These are phyloP conservation scores for Eristalis tenax DNA, from an alignment of 2,888 invertebrate species.

Conservation along the genomic window DNA sequence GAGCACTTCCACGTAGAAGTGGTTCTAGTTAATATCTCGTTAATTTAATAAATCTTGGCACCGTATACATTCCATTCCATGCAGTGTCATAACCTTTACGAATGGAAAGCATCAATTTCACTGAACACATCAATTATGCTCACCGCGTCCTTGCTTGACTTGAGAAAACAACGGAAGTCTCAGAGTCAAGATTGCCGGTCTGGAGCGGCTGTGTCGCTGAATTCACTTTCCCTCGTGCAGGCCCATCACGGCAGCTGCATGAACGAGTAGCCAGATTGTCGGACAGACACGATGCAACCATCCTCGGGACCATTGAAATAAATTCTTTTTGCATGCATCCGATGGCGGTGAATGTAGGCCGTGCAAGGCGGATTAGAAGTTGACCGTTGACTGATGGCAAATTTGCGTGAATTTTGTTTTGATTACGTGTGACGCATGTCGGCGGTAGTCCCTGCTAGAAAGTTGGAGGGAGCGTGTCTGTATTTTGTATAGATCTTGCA, in stretches of 20 bases:
- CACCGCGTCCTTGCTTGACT: constrained; percentile 41
- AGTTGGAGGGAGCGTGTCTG: not conserved
- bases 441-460: not conserved
- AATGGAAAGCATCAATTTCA: constrained; percentile 47
- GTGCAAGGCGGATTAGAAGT: constrained; percentile 37
- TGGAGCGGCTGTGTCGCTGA: not conserved
- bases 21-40: constrained; percentile 15
- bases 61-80: constrained; percentile 4
- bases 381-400: constrained; percentile 58
- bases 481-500: not conserved
- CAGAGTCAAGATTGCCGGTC: not conserved
- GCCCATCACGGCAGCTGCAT: constrained; percentile 21
- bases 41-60: not conserved
- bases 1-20: constrained; percentile 32
- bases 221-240: constrained; percentile 55
- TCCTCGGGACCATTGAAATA: not conserved
- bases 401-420: constrained; percentile 28
- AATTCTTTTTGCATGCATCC: constrained; percentile 21
- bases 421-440: not conserved
- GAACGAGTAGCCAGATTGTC: constrained; percentile 5
- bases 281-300: constrained; percentile 8
- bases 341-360: constrained; percentile 36
- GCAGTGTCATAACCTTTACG: constrained; percentile 16
- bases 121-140: constrained; percentile 26
- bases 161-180: constrained; percentile 29